Evolutionary conservation across 2,888 invertebrate genomes (phyloP).

Genomic region (Terebella lapidaria): DNA sequence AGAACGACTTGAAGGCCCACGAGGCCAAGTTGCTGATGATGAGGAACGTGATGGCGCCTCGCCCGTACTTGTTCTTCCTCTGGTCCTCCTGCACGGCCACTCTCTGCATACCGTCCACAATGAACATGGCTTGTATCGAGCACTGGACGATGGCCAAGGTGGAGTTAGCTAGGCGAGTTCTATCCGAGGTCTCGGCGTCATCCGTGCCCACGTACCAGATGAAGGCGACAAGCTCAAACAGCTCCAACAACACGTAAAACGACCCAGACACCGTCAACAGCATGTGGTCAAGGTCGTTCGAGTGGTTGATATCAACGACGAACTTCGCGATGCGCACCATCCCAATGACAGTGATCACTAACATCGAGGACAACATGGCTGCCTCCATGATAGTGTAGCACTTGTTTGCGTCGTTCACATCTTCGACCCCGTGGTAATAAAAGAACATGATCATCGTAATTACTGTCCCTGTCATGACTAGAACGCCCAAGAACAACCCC

Average conservation of each 20-base stretch:
- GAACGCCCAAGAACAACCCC: slow-evolving; percentile 52
- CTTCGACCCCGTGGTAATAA: slow-evolving; percentile 32
- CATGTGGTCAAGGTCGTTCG: slow-evolving; percentile 59
- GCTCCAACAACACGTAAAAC: slow-evolving; percentile 71
- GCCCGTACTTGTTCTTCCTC: slow-evolving; percentile 38
- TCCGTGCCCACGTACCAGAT: background rate
- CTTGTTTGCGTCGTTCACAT: background rate
- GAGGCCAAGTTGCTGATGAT: slow-evolving; percentile 63
- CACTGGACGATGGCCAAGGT: slow-evolving; percentile 38
- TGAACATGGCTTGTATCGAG: slow-evolving; percentile 43
- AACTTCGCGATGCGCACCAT: background rate
- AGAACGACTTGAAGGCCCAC: slow-evolving; percentile 65
- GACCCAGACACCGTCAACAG: slow-evolving; percentile 86
- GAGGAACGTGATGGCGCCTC: slow-evolving; percentile 62
- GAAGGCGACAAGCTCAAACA: slow-evolving; percentile 41
- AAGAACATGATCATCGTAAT: slow-evolving; percentile 48
- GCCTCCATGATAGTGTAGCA: background rate
- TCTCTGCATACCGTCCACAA: slow-evolving; percentile 41
- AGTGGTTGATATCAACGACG: background rate
- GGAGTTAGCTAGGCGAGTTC: slow-evolving; percentile 29
- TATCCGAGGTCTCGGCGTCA: slow-evolving; percentile 22
- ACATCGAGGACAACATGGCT: background rate
- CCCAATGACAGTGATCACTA: background rate
- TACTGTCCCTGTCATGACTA: slow-evolving; percentile 48
- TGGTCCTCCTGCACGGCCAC: slow-evolving; percentile 20